Evolutionary conservation across 2,113 vertebrate species (phyloP).

Genomic region (Emydocephalus ijimae): DNA sequence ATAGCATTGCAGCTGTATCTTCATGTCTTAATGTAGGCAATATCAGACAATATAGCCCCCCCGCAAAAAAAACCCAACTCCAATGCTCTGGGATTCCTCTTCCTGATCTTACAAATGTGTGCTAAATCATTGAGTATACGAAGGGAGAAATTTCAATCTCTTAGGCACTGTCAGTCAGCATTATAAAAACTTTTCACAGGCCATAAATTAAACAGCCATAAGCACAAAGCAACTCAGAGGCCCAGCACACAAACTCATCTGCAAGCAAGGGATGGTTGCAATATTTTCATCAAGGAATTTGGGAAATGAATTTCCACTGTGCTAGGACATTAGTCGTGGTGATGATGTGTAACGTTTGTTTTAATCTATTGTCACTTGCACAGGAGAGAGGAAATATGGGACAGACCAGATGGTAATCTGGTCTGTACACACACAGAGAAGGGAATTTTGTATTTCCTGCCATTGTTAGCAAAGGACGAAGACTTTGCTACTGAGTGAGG

Average conservation of each 20-base stretch:
- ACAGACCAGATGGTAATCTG: conserved; percentile 64
- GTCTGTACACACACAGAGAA: conserved; percentile 49
- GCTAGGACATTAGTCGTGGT: conserved; percentile 56
- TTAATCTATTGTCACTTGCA: conserved; percentile 60
- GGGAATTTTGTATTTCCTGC: conserved; percentile 68
- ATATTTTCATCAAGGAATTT: conserved; percentile 56
- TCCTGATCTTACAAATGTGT: conserved; percentile 37
- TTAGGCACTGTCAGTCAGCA: conserved; percentile 51
- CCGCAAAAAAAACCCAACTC: neutral
- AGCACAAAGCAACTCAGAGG: conserved; percentile 50
- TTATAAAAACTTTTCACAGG: conserved; percentile 49
- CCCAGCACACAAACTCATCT: conserved; percentile 49
- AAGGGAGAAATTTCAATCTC: conserved; percentile 41
- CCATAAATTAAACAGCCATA: conserved; percentile 56
- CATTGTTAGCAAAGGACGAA: conserved; percentile 67
- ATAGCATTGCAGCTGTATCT: neutral
- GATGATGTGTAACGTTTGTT: conserved; percentile 59
- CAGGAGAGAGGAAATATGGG: conserved; percentile 67
- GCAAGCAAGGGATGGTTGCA: conserved; percentile 42
- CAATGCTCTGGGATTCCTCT: conserved; percentile 38
- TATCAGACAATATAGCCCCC: neutral
- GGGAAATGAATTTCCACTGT: conserved; percentile 55
- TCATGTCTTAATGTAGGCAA: neutral
- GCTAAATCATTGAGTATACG: conserved; percentile 46
- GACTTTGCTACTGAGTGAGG: conserved; percentile 46